phyloP scores from a whole-genome alignment of 1,140 invertebrate species.

The Drosophila kurseongensis region DNA sequence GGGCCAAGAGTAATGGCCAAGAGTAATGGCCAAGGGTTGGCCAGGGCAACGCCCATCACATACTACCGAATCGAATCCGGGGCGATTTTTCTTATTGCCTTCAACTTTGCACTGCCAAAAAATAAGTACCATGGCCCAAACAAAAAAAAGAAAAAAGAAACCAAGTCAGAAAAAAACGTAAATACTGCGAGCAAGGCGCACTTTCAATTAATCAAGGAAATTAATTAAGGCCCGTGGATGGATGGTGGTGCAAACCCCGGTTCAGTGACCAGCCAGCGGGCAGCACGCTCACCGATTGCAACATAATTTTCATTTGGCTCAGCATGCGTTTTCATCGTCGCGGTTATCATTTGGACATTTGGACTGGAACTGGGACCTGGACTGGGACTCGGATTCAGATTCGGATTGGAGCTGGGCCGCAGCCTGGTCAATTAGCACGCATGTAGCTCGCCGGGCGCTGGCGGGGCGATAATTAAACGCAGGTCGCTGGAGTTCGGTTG shows the following conservation, averaged over 20 bases:
- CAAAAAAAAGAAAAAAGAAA: constrained; percentile 12
- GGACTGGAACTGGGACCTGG: constrained; percentile 10
- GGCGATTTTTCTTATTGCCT: constrained; percentile 68
- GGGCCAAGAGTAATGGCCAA: constrained; percentile 68
- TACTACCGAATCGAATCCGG: constrained; percentile 69
- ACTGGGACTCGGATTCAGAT: constrained; percentile 11
- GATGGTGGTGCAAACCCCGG: constrained; percentile 30
- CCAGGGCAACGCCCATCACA: constrained; percentile 64
- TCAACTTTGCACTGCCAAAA: constrained; percentile 76
- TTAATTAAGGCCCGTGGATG: constrained; percentile 72
- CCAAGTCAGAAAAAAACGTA: constrained; percentile 20
- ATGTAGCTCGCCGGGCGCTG: constrained; percentile 67
- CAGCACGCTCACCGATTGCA: constrained; percentile 57
- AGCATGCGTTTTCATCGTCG: constrained; percentile 80
- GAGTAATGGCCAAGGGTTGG: constrained; percentile 75
- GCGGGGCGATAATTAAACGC: constrained; percentile 72
- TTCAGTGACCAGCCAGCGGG: constrained; percentile 64
- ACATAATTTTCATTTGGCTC: constrained; percentile 79
- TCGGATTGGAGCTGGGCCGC: constrained; percentile 5
- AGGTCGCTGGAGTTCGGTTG: constrained; percentile 35
- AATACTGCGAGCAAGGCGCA: constrained; percentile 44
- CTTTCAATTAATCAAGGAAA: constrained; percentile 83
- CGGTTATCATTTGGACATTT: constrained; percentile 78
- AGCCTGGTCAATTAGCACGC: constrained; percentile 76
- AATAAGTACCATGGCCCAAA: constrained; percentile 8